Conservation (phyloP, 2,113 vertebrate species). For the Corydoras sp. region DNA sequence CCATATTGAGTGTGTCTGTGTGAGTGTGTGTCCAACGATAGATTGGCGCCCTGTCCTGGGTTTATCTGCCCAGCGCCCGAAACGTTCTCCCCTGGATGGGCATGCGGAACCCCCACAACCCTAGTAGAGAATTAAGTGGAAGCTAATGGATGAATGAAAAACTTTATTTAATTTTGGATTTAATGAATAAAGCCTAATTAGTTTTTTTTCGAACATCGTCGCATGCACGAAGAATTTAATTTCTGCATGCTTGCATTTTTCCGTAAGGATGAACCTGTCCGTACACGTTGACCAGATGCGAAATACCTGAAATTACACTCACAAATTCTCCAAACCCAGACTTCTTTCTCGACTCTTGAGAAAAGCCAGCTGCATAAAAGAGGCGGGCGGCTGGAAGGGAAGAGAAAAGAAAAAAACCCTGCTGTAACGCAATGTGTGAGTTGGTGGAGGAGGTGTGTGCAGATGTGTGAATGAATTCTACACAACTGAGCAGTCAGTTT, state of each 20-base stretch:
- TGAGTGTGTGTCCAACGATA: too few relatives aligned
- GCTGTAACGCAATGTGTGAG: background rate
- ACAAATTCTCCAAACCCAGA: constrained; percentile 18
- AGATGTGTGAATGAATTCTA: constrained; percentile 28
- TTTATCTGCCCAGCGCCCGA: too few relatives aligned
- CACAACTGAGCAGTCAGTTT: constrained; percentile 14
- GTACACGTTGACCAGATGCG: background rate
- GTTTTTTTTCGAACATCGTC: too few relatives aligned
- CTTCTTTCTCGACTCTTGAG: constrained; percentile 28
- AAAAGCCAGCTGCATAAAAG: constrained; percentile 36
- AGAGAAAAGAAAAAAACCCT: background rate
- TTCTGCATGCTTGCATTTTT: background rate
- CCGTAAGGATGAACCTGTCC: constrained; percentile 3
- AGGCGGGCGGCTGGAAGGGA: constrained; percentile 20
- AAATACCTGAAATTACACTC: constrained; percentile 19
- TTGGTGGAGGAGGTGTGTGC: constrained; percentile 28
- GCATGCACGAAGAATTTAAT: too few relatives aligned
- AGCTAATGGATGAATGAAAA: too few relatives aligned
- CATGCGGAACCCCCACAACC: too few relatives aligned
- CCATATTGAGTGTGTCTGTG: too few relatives aligned
- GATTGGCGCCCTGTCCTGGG: too few relatives aligned
- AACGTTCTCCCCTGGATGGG: too few relatives aligned
- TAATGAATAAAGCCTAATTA: too few relatives aligned
- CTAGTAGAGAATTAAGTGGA: too few relatives aligned
- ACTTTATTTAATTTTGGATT: too few relatives aligned